Evolutionary conservation across 1,140 invertebrate genomes (phyloP).

Genomic region (Euglossa dilemma): DNA sequence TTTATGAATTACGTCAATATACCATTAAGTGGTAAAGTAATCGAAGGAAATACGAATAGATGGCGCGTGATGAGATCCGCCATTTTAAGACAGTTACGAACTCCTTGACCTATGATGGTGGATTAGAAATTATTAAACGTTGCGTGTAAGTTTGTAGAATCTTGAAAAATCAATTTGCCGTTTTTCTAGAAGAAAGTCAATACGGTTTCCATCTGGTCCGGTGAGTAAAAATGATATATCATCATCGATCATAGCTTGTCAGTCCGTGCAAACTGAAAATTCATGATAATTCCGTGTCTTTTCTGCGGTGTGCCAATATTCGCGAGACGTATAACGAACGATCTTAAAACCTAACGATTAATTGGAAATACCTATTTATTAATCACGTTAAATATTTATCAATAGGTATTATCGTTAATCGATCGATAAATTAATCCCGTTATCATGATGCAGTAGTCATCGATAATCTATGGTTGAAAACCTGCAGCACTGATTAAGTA

Average conservation of each 20-base stretch:
- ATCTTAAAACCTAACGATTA: background rate
- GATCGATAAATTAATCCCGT: background rate
- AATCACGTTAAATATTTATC: too few relatives aligned
- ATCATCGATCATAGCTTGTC: constrained; percentile 58
- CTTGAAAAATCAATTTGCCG: constrained; percentile 38
- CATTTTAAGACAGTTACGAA: too few relatives aligned
- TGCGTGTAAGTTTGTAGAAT: background rate
- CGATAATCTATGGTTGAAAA: background rate
- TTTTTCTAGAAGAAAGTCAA: constrained; percentile 38
- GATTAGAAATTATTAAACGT: background rate
- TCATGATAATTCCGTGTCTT: constrained; percentile 19
- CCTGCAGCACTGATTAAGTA: too few relatives aligned
- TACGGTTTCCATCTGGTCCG: constrained; percentile 27
- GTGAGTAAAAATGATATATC: constrained; percentile 47
- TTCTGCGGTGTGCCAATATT: constrained; percentile 1
- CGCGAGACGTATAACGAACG: background rate
- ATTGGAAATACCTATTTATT: background rate
- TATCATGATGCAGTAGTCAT: background rate
- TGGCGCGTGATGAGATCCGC: too few relatives aligned
- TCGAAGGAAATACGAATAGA: background rate
- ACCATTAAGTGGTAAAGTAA: too few relatives aligned
- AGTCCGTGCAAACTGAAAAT: constrained; percentile 25
- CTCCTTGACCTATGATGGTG: too few relatives aligned
- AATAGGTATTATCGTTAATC: too few relatives aligned
- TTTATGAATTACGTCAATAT: too few relatives aligned